Evolutionary conservation across 2,797 vertebrate genomes (phyloP), one percentile per base, ranked within the genome.

Genomic region (Gymnoscopelus microlampas): DNA sequence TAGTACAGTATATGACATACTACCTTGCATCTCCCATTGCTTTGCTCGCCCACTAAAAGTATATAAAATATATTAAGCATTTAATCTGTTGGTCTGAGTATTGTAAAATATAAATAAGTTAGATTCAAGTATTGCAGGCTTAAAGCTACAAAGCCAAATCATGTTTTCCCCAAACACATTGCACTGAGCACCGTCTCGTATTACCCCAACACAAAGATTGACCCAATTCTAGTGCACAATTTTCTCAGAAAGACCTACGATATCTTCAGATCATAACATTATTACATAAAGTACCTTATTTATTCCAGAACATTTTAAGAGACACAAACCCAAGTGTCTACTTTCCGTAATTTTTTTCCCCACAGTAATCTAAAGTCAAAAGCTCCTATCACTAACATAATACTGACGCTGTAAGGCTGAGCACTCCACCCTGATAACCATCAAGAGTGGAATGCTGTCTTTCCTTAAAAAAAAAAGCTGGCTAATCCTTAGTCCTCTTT

Each of bases 61-160:
- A 73, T 70, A 70, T 71, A 67, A 75, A 73, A 90, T 84, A 79
- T 79, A 79, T 86, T 74, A 87, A 83, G 76, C 70, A 68, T 51
- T 76, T 79, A 44, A 66, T 78, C 61, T 1, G 47, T 78, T 79
- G 83, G 82, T 80, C 60, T 63, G 68, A 84, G 71, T 76, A 72
- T 60, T 81, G 57, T 76, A 77, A 81, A 79, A 78, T 86, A 90
- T 89, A 91, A 86, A 84, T 82, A 61, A 62, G 23, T 77, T 60
- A 60, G 74, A 85, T 94, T 94, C 93, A 94, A 94, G 93, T 94
- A 92, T 91, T 80, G 87, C 91, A 94, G 92, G 89, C 90, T 89
- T 87, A 86, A 92, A 92, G 87, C 81, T 81, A 87, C 78, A 78
- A 90, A 88, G 77, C 59, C 58, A 63, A 65, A 49, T 71, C 6